These are phyloP conservation scores for Hartigia nigra DNA, from an alignment of 2,888 invertebrate species.

Conservation along the genomic window DNA sequence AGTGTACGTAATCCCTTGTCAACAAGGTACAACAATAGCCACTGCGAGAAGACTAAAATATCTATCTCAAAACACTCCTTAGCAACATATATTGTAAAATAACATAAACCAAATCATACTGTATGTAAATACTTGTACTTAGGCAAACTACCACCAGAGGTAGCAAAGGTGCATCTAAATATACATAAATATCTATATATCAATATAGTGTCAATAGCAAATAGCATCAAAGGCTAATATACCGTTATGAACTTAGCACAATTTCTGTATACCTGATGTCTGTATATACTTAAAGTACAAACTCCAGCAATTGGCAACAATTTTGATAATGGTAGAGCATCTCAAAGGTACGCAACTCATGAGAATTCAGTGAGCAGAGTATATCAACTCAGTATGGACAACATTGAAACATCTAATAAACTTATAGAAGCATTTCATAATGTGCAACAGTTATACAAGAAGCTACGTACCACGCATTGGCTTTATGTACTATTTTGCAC, in stretches of 20 bases:
- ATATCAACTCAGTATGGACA: neutral
- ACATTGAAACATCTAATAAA: neutral
- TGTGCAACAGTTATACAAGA: neutral
- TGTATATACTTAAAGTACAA: neutral
- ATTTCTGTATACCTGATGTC: slow-evolving; percentile 23
- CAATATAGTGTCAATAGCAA: neutral
- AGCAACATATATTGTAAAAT: neutral
- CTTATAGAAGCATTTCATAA: neutral
- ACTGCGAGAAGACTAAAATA: neutral
- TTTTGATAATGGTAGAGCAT: neutral
- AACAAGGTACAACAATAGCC: neutral
- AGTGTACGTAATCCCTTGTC: neutral
- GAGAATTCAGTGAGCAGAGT: neutral
- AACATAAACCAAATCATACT: neutral
- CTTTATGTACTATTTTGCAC: neutral
- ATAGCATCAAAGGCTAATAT: slow-evolving; percentile 45
- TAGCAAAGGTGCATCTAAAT: neutral
- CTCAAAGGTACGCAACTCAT: neutral
- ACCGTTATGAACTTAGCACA: slow-evolving; percentile 42
- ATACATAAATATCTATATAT: neutral
- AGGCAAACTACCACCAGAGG: neutral
- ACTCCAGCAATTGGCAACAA: neutral
- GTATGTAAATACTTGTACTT: neutral
- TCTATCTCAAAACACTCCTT: no score
- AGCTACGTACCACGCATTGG: neutral